Base-by-base conservation (phyloP, 2,888 invertebrate species). In the Stratiomys singularior region DNA sequence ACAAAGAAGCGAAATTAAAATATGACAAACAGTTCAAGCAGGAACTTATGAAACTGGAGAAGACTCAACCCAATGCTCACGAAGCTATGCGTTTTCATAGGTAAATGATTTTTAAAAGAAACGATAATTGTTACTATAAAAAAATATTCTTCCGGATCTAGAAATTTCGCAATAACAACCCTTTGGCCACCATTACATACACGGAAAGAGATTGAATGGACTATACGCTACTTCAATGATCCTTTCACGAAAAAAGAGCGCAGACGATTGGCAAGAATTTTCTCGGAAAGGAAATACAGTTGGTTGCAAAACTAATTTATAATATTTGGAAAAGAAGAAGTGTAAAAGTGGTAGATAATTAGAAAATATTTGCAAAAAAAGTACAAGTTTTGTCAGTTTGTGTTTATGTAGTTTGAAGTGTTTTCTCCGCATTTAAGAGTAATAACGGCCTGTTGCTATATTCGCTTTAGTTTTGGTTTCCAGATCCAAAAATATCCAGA, bases 81-180 rank as follows among this genome's bases (percentile, higher is more conserved):
- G 85, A 86, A 82, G 86, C 87, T 23, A 87, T 87, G 86, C 83
- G 87, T 79, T 84, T 87, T 76, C 86, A 87, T 82, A 86, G 87
- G 86, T 87, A 80, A 56, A 4, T 13, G 21, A 21, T 30, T 9
- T 21, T 67, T 30, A n/a, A 30, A n/a, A 64, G 1, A 25, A 64
- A 4, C 60, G 7, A 11, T 60, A 23, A 5, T 60, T 60, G 23
- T 23, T 25, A 25, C 15, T 30, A 21, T 15, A 30, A n/a, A n/a
- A n/a, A n/a, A n/a, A n/a, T n/a, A n/a, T n/a, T n/a, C n/a, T n/a
- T n/a, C n/a, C n/a, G n/a, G 2, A 15, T 64, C 23, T 18, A 87
- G 87, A 80, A 84, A 84, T 74, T 87, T 87, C 81, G 84, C 86
- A 81, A 86, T 87, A 77, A 87, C 87, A 78, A 87, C 86, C 76